phyloP scores from a whole-genome alignment of 2,797 vertebrate genomes.

The Hippocampus kuda region DNA sequence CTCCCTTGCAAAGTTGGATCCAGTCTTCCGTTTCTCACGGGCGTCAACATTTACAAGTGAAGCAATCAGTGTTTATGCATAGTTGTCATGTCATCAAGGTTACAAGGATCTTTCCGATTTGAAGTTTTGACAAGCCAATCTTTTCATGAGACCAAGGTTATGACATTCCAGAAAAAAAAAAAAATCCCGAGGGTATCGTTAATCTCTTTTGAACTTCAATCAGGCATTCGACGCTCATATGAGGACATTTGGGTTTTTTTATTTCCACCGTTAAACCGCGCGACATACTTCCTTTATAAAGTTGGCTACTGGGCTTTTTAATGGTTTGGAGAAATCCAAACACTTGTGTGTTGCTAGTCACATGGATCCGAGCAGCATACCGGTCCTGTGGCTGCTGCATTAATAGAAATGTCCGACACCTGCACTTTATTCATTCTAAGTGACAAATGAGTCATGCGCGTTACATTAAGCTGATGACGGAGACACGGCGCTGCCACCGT shows the following conservation, averaged over 20 bases:
- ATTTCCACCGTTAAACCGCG: neutral
- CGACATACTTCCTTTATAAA: neutral
- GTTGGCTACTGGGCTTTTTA: neutral
- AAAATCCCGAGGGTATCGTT: neutral
- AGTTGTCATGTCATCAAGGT: neutral
- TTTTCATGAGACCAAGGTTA: neutral
- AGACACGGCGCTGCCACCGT: constrained; percentile 23
- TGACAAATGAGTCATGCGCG: constrained; percentile 30
- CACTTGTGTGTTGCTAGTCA: constrained; percentile 11
- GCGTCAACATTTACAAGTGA: neutral
- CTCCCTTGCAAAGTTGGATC: neutral
- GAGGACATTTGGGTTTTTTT: neutral
- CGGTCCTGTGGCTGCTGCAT: constrained; percentile 1
- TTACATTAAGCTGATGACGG: constrained; percentile 35
- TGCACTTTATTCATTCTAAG: constrained; percentile 22
- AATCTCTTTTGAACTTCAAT: neutral
- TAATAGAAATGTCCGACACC: constrained; percentile 29
- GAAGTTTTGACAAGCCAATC: neutral
- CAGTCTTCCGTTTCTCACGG: neutral
- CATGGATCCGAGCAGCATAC: constrained; percentile 4
- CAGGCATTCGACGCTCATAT: neutral
- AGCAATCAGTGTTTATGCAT: neutral
- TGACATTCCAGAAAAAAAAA: neutral
- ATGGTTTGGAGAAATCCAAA: constrained; percentile 20
- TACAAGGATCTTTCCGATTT: neutral